phyloP scores from a whole-genome alignment of 1,140 invertebrate species.

The Harpegnathos saltator region DNA sequence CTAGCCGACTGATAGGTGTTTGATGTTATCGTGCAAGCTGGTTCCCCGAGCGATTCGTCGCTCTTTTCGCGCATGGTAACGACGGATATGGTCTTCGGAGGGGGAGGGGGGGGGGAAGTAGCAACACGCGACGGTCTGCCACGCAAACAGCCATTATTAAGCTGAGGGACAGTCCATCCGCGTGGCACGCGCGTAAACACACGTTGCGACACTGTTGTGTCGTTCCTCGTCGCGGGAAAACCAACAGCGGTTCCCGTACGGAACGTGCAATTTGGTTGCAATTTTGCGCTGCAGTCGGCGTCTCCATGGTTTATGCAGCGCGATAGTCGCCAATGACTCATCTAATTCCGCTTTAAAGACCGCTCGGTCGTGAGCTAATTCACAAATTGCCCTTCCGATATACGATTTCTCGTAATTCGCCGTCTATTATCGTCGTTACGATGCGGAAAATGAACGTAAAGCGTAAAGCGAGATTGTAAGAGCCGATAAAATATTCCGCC shows the following conservation, averaged over 20 bases:
- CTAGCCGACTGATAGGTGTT: too few species aligned
- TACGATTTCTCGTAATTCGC: constrained; percentile 24
- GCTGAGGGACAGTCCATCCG: not conserved
- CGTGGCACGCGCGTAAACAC: constrained; percentile 12
- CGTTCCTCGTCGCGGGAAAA: not conserved
- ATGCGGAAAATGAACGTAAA: constrained; percentile 15
- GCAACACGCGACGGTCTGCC: not conserved
- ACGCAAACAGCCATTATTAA: not conserved
- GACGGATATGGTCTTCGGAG: not conserved
- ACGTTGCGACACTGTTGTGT: not conserved
- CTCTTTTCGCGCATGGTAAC: not conserved
- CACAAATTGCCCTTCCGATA: constrained; percentile 10
- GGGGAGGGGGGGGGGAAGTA: constrained; percentile 7
- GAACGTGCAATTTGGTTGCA: constrained; percentile 26
- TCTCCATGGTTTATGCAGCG: not conserved
- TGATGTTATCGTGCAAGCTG: not conserved
- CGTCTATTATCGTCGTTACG: constrained; percentile 11
- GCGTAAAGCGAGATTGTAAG: constrained; percentile 30
- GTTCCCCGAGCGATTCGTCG: not conserved
- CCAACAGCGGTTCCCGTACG: not conserved
- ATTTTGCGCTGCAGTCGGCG: constrained; percentile 8
- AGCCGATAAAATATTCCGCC: constrained; percentile 35
- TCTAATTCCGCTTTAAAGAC: not conserved
- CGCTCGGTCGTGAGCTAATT: constrained; percentile 24
- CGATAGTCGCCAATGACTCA: constrained; percentile 16